Conservation (phyloP, 2,888 invertebrate species). For the Antheraea assamensis region DNA sequence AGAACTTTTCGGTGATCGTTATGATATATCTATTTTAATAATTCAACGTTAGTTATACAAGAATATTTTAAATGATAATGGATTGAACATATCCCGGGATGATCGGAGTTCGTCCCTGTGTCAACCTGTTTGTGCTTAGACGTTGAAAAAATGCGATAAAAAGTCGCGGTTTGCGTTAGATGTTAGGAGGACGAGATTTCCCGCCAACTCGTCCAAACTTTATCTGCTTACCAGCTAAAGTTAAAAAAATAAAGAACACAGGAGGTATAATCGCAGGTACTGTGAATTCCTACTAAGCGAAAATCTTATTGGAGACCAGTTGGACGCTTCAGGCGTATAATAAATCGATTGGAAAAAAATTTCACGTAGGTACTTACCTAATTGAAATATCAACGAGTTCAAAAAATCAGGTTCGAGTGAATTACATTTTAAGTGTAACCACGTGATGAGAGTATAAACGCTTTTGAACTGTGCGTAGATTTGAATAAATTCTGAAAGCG, state of each 20-base stretch:
- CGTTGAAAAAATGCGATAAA: constrained; percentile 62
- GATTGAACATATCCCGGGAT: neutral
- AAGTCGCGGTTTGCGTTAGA: constrained; percentile 54
- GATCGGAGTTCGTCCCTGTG: constrained; percentile 53
- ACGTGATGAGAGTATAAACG: neutral
- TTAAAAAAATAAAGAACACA: neutral
- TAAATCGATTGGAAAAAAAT: neutral
- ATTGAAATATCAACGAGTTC: neutral
- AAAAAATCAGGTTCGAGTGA: neutral
- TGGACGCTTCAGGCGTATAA: constrained; percentile 24
- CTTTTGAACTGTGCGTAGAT: neutral
- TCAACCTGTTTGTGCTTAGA: constrained; percentile 58
- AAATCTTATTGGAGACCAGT: constrained; percentile 20
- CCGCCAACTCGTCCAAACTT: constrained; percentile 61
- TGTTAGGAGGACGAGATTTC: constrained; percentile 56
- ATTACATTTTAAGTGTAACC: neutral
- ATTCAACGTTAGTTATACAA: neutral
- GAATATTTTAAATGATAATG: neutral
- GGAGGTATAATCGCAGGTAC: neutral
- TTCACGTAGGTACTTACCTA: neutral
- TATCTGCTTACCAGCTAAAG: constrained; percentile 24
- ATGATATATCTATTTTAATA: neutral
- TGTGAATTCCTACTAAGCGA: neutral
- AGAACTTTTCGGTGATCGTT: neutral
- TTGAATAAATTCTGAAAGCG: constrained; percentile 22